phyloP scores from a whole-genome alignment of 1,140 invertebrate genomes.

The Leguminivora glycinivorella region DNA sequence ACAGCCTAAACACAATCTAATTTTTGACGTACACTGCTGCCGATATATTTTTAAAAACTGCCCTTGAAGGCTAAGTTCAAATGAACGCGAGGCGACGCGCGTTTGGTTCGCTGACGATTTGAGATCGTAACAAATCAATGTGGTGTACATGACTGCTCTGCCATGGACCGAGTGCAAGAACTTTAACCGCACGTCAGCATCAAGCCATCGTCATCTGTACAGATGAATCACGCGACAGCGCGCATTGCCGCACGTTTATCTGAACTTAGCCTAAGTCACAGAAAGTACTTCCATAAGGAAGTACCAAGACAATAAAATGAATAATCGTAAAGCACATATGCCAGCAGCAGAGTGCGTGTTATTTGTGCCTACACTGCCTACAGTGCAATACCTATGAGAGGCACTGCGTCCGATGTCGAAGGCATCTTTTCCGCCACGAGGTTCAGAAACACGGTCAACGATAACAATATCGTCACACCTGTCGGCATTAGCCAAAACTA shows the following conservation, averaged over 20 bases:
- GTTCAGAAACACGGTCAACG: constrained; percentile 98
- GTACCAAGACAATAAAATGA: too few relatives aligned
- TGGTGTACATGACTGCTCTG: too few relatives aligned
- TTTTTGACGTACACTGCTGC: constrained; percentile 49
- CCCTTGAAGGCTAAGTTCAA: too few relatives aligned
- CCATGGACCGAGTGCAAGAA: too few relatives aligned
- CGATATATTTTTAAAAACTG: constrained; percentile 32
- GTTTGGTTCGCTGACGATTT: too few relatives aligned
- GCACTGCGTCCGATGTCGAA: constrained; percentile 93
- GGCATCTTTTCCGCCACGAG: constrained; percentile 96
- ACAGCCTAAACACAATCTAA: constrained; percentile 49
- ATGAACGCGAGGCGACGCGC: too few relatives aligned
- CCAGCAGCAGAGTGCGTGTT: constrained; percentile 43
- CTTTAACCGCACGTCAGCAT: too few relatives aligned
- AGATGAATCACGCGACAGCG: too few relatives aligned
- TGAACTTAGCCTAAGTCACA: too few relatives aligned
- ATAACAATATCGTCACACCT: constrained; percentile 99
- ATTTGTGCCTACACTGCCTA: constrained; percentile 41
- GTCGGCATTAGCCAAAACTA: constrained; percentile 66
- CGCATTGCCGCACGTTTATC: too few relatives aligned
- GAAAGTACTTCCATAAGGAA: not conserved
- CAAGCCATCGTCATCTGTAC: too few relatives aligned
- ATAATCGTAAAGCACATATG: not conserved
- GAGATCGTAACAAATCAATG: too few relatives aligned
- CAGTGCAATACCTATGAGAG: constrained; percentile 81